Conservation (phyloP, 2,888 invertebrate species). For the Eupithecia inturbata region DNA sequence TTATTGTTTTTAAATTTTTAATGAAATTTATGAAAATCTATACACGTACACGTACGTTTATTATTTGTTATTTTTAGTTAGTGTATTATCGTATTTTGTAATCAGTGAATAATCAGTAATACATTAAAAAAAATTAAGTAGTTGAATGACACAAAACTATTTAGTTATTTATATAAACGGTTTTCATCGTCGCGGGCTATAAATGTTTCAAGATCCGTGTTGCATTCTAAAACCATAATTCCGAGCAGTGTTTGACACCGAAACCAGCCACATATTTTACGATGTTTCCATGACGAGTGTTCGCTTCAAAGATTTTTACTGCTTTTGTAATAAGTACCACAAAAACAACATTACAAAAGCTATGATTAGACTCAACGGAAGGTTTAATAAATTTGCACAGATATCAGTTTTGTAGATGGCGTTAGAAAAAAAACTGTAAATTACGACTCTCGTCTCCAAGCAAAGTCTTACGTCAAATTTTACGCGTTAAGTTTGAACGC, state of each 20-base stretch:
- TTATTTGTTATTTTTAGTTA: background rate
- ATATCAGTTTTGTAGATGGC: background rate
- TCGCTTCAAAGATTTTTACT: constrained; percentile 64
- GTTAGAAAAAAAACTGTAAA: background rate
- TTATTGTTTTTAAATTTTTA: no score
- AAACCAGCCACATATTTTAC: constrained; percentile 25
- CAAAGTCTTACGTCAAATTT: background rate
- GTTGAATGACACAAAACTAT: background rate
- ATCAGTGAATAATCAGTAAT: background rate
- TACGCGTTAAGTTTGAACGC: background rate
- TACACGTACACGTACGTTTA: background rate
- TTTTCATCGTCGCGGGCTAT: constrained; percentile 49
- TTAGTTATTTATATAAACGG: constrained; percentile 32
- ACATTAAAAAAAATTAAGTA: background rate
- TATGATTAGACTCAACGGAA: constrained; percentile 4
- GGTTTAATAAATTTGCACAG: background rate
- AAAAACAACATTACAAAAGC: constrained; percentile 35
- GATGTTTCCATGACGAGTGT: constrained; percentile 59
- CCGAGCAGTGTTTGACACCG: constrained; percentile 33
- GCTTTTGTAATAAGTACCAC: constrained; percentile 53
- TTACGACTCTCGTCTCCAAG: background rate
- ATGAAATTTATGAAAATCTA: background rate
- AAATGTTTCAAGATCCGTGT: constrained; percentile 33
- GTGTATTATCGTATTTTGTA: background rate
- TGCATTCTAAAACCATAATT: constrained; percentile 26